phyloP scores from a whole-genome alignment of 2,888 invertebrate species.

The Scelioninae gen. 2 region DNA sequence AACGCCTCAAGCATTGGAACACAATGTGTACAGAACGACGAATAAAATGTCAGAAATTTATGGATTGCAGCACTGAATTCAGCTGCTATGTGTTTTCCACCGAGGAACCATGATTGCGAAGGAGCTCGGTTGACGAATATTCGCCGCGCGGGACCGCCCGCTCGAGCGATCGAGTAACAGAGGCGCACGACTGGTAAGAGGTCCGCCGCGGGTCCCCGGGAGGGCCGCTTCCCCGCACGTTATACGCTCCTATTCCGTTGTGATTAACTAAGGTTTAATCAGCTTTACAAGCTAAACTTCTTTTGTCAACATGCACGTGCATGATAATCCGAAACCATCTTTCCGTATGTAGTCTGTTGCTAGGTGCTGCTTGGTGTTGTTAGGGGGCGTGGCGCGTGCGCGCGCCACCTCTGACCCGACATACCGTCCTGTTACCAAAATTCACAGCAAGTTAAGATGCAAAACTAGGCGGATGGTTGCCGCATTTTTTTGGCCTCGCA shows the following conservation, averaged over 20 bases:
- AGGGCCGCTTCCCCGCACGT: constrained; percentile 24
- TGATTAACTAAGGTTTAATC: constrained; percentile 75
- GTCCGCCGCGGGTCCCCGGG: background rate
- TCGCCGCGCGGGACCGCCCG: constrained; percentile 73
- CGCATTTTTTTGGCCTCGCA: constrained; percentile 29
- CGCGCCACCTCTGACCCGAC: constrained; percentile 12
- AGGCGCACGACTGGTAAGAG: constrained; percentile 56
- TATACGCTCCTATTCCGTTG: constrained; percentile 69
- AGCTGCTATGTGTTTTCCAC: constrained; percentile 70
- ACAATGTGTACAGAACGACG: constrained; percentile 55
- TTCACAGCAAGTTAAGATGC: constrained; percentile 69
- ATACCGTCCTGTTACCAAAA: constrained; percentile 67
- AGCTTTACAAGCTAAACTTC: constrained; percentile 75
- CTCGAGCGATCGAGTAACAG: constrained; percentile 64
- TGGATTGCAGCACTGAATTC: constrained; percentile 73
- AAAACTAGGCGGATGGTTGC: constrained; percentile 52
- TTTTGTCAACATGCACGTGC: constrained; percentile 74
- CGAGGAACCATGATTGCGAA: constrained; percentile 57
- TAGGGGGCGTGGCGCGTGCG: constrained; percentile 32
- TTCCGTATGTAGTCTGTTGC: constrained; percentile 58
- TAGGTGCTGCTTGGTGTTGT: constrained; percentile 33
- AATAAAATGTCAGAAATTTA: constrained; percentile 72
- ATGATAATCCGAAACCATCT: constrained; percentile 73
- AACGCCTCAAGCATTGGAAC: constrained; percentile 23
- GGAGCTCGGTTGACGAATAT: constrained; percentile 57